Conservation (phyloP, 2,113 vertebrate species). For the Sylvicapra grimmia region DNA sequence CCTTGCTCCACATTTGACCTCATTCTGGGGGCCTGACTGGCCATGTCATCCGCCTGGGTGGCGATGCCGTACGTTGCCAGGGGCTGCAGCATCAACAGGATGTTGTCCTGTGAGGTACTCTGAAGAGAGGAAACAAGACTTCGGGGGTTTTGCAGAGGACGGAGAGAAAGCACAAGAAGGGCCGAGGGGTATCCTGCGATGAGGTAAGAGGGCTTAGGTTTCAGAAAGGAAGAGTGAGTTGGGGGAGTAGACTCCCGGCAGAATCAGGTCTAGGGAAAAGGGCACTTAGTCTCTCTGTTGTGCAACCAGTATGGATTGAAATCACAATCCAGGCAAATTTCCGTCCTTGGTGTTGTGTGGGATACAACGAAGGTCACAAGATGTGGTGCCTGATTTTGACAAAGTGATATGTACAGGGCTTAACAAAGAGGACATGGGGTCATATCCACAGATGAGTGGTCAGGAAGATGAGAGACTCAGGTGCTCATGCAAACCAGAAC, state of each 20-base stretch:
- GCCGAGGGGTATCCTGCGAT: not conserved
- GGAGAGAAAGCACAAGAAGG: not conserved
- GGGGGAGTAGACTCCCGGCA: not conserved
- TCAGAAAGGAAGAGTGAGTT: not conserved
- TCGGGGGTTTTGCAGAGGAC: not conserved
- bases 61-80: slow-evolving; percentile 48
- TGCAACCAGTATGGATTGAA: not conserved
- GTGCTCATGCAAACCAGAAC: not conserved
- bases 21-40: not conserved
- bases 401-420: not conserved
- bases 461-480: not conserved
- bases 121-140: not conserved
- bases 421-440: not conserved
- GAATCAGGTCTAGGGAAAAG: not conserved
- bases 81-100: not conserved
- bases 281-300: not conserved
- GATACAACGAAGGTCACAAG: not conserved
- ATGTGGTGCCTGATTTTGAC: not conserved
- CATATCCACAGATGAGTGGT: not conserved
- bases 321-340: not conserved
- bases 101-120: not conserved
- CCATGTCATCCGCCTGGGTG: slow-evolving; percentile 23
- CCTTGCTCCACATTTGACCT: not conserved
- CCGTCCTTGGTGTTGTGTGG: not conserved
- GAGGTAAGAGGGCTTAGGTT: not conserved